Percentiles rank a stretch among this genome's conserved stretches.
These are phyloP conservation scores for Diabrotica balteata DNA, from an alignment of 2,888 invertebrate species.

Conservation along the genomic window DNA sequence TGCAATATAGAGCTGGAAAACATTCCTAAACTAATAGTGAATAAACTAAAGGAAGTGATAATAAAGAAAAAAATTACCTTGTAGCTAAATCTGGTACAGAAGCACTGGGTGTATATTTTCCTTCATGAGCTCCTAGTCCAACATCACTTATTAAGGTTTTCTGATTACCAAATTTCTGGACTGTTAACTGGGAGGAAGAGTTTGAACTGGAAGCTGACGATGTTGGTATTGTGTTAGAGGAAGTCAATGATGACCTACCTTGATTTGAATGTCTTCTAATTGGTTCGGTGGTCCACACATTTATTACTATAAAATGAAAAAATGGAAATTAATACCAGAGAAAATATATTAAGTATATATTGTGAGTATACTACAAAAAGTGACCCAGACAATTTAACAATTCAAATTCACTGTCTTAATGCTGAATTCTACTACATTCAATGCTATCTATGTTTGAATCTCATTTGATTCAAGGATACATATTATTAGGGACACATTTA, in stretches of 20 bases:
- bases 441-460: no score
- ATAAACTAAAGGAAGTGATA: no score
- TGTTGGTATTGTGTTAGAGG: conserved; percentile 40
- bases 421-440: no score
- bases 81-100: conserved; percentile 69
- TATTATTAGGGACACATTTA: no score
- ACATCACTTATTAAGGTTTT: conserved; percentile 69
- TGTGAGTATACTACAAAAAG: no score
- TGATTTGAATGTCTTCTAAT: conserved; percentile 65
- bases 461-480: no score
- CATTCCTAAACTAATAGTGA: no score
- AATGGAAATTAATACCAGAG: no score
- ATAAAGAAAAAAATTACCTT: conserved; percentile 54
- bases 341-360: no score
- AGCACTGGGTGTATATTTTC: conserved; percentile 79
- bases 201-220: conserved; percentile 9
- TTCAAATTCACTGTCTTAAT: no score
- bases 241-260: conserved; percentile 60
- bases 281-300: conserved; percentile 86
- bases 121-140: conserved; percentile 80
- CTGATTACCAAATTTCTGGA: conserved; percentile 79
- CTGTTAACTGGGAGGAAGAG: conserved; percentile 46
- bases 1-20: no score
- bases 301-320: conserved; percentile 68
- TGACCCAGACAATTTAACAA: no score